These are phyloP conservation scores for Drosophila subquinaria DNA, from an alignment of 2,888 invertebrate species.

Conservation along the genomic window DNA sequence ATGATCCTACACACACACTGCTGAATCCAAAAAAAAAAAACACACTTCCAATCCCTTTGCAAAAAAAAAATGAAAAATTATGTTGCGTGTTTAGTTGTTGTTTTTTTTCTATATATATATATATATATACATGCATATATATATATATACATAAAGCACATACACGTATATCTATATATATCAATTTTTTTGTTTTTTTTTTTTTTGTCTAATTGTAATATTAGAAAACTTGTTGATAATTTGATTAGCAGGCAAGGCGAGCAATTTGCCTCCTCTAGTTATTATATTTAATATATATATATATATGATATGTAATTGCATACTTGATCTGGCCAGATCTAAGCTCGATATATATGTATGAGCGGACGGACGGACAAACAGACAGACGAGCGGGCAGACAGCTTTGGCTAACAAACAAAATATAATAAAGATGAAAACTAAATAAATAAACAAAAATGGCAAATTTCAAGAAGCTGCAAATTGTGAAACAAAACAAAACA, in stretches of 20 bases:
- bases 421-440: constrained; percentile 1
- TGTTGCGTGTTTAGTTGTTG: constrained; percentile 46
- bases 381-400: constrained; percentile 8
- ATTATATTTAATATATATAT: constrained; percentile 46
- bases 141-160: constrained; percentile 3
- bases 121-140: constrained; percentile 4
- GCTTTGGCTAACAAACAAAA: constrained; percentile 6
- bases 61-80: constrained; percentile 10
- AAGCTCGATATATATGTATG: constrained; percentile 12
- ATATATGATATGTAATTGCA: constrained; percentile 42
- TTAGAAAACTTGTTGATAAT: constrained; percentile 67
- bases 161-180: constrained; percentile 11
- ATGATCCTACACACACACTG: not conserved
- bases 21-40: not conserved
- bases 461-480: constrained; percentile 3
- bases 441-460: not conserved
- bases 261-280: constrained; percentile 54
- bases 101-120: constrained; percentile 12
- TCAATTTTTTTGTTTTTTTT: constrained; percentile 21
- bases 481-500: not conserved
- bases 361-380: not conserved
- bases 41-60: not conserved
- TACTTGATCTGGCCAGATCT: constrained; percentile 25
- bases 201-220: constrained; percentile 51
- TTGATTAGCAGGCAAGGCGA: constrained; percentile 48